Percentiles rank a stretch among this genome's conserved stretches.
phyloP scores from a whole-genome alignment of 2,797 vertebrate species.

The Thaleichthys pacificus region DNA sequence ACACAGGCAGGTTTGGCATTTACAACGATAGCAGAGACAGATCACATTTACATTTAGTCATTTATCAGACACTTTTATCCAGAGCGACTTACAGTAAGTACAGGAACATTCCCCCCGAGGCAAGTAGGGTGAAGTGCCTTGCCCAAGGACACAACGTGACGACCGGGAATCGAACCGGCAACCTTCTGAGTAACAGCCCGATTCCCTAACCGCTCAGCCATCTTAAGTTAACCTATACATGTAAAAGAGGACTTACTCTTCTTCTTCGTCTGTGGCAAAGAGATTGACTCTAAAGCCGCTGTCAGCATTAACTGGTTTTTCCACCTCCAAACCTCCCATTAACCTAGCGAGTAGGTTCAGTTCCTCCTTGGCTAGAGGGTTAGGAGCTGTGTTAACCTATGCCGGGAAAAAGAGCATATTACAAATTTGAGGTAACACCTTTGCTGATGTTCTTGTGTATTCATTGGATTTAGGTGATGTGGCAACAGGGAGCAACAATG shows the following conservation, averaged over 20 bases:
- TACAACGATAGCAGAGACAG: not conserved
- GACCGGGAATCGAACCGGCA: no score
- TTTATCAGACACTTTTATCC: no score
- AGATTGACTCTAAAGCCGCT: slow-evolving; percentile 89
- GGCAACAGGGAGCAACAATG: no score
- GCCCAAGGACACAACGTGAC: no score
- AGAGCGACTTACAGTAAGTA: no score
- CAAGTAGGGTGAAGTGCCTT: no score
- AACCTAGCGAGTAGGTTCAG: slow-evolving; percentile 91
- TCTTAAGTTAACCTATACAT: not conserved
- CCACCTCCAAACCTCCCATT: slow-evolving; percentile 88
- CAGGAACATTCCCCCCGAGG: no score
- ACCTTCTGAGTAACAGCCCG: no score
- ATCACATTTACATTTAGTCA: not conserved
- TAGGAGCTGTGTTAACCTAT: slow-evolving; percentile 86
- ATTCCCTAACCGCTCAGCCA: no score
- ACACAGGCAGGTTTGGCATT: not conserved
- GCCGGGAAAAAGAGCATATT: not conserved
- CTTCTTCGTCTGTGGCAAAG: slow-evolving; percentile 93
- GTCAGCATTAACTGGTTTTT: slow-evolving; percentile 78
- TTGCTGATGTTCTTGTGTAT: no score
- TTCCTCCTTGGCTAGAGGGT: slow-evolving; percentile 95
- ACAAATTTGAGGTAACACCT: not conserved
- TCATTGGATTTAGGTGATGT: no score
- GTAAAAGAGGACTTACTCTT: slow-evolving; percentile 80